Conservation (phyloP, 2,888 invertebrate species). For the Maniola hyperantus region DNA sequence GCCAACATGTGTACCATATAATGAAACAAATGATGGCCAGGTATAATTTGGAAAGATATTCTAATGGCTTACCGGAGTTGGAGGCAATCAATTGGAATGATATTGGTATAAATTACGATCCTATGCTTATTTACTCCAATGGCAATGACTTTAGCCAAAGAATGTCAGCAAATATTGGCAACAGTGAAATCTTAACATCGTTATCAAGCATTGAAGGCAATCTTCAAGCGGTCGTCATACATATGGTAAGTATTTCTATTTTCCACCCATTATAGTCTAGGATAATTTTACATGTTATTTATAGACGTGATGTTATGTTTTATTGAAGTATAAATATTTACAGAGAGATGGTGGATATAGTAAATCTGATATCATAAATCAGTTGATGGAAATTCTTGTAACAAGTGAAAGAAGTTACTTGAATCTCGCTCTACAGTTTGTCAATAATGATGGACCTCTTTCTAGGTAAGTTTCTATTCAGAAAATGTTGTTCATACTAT, state of each 20-base stretch:
- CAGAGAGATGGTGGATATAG: constrained; percentile 65
- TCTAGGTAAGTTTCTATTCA: constrained; percentile 49
- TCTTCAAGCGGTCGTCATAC: constrained; percentile 53
- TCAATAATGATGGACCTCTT: constrained; percentile 49
- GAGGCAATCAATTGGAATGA: constrained; percentile 79
- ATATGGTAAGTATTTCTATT: constrained; percentile 58
- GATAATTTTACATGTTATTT: not conserved
- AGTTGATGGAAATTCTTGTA: constrained; percentile 69
- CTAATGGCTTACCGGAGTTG: constrained; percentile 84
- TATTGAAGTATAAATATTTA: constrained; percentile 49
- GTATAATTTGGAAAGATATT: constrained; percentile 87
- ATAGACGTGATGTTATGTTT: not conserved
- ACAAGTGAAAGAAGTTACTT: constrained; percentile 66
- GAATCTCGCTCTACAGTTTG: constrained; percentile 54
- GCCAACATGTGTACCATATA: constrained; percentile 84
- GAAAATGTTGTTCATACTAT: not conserved
- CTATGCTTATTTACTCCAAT: constrained; percentile 84
- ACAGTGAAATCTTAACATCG: constrained; percentile 54
- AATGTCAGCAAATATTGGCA: constrained; percentile 62
- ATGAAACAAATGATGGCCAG: constrained; percentile 87
- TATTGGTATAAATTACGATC: constrained; percentile 80
- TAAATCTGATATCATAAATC: constrained; percentile 70
- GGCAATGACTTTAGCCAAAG: constrained; percentile 84
- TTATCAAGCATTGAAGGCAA: constrained; percentile 66
- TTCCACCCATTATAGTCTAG: too few species aligned